Evolutionary conservation across 2,797 vertebrate genomes (phyloP).

Genomic region (Pelochelys cantorii): DNA sequence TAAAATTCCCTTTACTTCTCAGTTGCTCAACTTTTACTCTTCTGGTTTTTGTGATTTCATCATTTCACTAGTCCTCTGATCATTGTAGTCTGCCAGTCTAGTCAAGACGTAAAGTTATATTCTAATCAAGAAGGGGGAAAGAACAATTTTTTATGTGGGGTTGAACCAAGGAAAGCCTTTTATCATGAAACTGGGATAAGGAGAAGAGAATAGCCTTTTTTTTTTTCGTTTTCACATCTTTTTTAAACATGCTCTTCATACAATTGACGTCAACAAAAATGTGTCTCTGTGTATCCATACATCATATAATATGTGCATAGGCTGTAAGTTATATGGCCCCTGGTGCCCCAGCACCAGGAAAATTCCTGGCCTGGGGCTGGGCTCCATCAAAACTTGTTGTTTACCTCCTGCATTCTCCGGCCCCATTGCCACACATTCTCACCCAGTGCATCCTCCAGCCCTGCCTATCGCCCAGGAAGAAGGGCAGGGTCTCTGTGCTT

Average conservation of each 20-base stretch:
- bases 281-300: neutral
- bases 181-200: neutral
- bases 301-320: no score
- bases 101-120: conserved; percentile 51
- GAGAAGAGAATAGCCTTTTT: neutral
- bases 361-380: no score
- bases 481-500: no score
- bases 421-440: no score
- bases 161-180: neutral
- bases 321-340: no score
- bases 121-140: conserved; percentile 48
- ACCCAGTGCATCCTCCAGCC: no score
- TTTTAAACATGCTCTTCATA: neutral
- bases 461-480: no score
- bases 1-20: conserved; percentile 21
- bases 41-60: conserved; percentile 21
- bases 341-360: no score
- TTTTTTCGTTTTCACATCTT: neutral
- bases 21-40: conserved; percentile 49
- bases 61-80: conserved; percentile 47
- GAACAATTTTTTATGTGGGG: neutral
- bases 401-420: no score
- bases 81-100: conserved; percentile 40
- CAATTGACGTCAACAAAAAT: neutral
- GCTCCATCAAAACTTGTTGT: no score